Base-by-base conservation (phyloP, 1,140 invertebrate genomes). In the Drosophila dunni region DNA sequence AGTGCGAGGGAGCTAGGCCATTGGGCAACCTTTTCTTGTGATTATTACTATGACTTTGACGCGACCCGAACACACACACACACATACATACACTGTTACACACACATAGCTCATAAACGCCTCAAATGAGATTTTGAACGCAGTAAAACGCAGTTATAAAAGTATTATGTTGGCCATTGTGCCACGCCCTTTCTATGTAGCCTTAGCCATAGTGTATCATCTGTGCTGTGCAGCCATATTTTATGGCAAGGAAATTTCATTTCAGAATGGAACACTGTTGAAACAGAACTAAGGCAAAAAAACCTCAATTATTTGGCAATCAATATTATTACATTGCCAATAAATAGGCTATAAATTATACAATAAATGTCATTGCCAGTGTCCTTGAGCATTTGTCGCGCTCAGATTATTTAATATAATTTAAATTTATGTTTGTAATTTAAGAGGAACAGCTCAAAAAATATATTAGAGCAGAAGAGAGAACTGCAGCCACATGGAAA, bases 251-350 rank as follows among this genome's bases (percentile, higher is more conserved):
- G 70, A 82, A 79, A 79, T 83, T 83, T 76, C 78, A 83, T 83
- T 76, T 61, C 54, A 53, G 42, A 17, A 24, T 38, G 36, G 50
- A 76, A 15, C 1, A n/a, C 3, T 13, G 8, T 29, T 29, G 24
- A 29, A 29, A 29, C 6, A 29, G 11, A 50, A 40, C 9, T 8
- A 11, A 42, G 10, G 10, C 24, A 42, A 11, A 33, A n/a, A 82
- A 82, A 79, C 88, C 83, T 89, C 83, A 88, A 88, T 88, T 88
- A 88, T 88, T 89, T 84, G 84, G 74, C 84, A 77, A 89, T 88
- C 84, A 88, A 88, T 88, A 88, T 83, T 89, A 88, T 78, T 68
- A 57, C 9, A 60, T 62, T 76, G 72, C 66, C 83, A 70, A 86
- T 86, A 89, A 83, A 83, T 76, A 46, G 71, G 42, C 78, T 24